Evolutionary conservation across 2,888 invertebrate genomes (phyloP), one percentile per base, ranked within the genome.

Genomic region (Macaria notata): DNA sequence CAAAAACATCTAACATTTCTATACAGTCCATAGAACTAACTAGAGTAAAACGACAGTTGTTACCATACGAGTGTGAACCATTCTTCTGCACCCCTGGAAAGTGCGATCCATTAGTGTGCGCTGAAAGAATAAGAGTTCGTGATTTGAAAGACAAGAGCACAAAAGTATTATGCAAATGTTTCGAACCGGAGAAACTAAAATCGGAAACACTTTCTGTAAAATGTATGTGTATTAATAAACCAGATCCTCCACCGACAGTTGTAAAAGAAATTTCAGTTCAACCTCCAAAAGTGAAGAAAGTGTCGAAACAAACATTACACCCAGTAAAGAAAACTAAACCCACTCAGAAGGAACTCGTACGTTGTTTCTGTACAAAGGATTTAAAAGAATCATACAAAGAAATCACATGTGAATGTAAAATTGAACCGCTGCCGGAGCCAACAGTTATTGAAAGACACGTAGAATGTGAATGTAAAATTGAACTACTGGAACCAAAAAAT

Each of bases 41-140:
- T 36, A 36, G 33, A 4, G 33, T 7, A 7, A 36, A 36, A 7
- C 33, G 33, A 7, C 33, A 36, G 33, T 56, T 56, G 36, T 55
- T 68, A n/a, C 62, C 70, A 50, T 55, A 56, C 30, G 58, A 61
- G 46, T 61, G 61, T 48, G 71, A 75, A 53, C 70, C 75, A 36
- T 66, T 60, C 38, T 61, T 70, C 54, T 76, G 75, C 64, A 54
- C 61, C 54, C 71, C 73, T 38, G 64, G 62, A 46, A 59, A 68
- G 53, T 77, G 76, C 56, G 60, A 72, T 56, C 68, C 71, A 7
- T 54, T 65, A 57, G 53, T 62, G 29, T 76, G 74, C 55, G 50
- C 64, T 38, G 55, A 67, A 48, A 41, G 63, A 46, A 66, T 70
- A 30, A 66, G 65, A 9, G 48, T 47, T 4, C 54, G 57, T 7